Conservation (phyloP, 1,140 invertebrate species). For the Bombus sylvicola region DNA sequence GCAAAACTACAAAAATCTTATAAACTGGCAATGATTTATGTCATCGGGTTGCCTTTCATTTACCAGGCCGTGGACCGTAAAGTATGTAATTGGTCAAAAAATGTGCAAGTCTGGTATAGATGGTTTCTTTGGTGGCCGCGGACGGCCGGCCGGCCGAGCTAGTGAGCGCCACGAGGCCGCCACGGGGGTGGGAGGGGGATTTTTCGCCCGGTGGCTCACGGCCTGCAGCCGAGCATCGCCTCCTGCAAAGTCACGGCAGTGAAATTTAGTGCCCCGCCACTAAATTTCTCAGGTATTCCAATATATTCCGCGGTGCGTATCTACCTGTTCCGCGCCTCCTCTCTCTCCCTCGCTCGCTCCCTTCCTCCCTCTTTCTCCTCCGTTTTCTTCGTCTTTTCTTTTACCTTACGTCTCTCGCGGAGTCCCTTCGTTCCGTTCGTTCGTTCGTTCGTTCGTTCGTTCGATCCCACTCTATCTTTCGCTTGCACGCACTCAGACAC, state of each 20-base stretch:
- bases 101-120: slow-evolving; percentile 16
- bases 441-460: slow-evolving; percentile 13
- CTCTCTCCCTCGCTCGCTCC: slow-evolving; percentile 6
- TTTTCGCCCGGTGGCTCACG: slow-evolving; percentile 72
- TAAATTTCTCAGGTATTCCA: slow-evolving; percentile 82
- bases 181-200: slow-evolving; percentile 14
- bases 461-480: slow-evolving; percentile 24
- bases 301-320: slow-evolving; percentile 81
- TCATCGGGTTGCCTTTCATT: slow-evolving; percentile 36
- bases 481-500: slow-evolving; percentile 27
- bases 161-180: neutral
- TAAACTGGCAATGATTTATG: slow-evolving; percentile 46
- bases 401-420: slow-evolving; percentile 23
- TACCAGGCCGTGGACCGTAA: slow-evolving; percentile 26
- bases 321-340: slow-evolving; percentile 77
- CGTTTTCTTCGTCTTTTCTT: slow-evolving; percentile 1
- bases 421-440: slow-evolving; percentile 31
- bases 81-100: slow-evolving; percentile 43
- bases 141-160: neutral
- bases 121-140: slow-evolving; percentile 4
- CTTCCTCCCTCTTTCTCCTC: slow-evolving; percentile 10
- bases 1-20: slow-evolving; percentile 25
- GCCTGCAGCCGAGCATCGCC: slow-evolving; percentile 65
- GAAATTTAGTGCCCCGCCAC: slow-evolving; percentile 79
- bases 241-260: slow-evolving; percentile 76